These are phyloP conservation scores for Drosophila tripunctata DNA, from an alignment of 2,888 invertebrate genomes.

Conservation along the genomic window DNA sequence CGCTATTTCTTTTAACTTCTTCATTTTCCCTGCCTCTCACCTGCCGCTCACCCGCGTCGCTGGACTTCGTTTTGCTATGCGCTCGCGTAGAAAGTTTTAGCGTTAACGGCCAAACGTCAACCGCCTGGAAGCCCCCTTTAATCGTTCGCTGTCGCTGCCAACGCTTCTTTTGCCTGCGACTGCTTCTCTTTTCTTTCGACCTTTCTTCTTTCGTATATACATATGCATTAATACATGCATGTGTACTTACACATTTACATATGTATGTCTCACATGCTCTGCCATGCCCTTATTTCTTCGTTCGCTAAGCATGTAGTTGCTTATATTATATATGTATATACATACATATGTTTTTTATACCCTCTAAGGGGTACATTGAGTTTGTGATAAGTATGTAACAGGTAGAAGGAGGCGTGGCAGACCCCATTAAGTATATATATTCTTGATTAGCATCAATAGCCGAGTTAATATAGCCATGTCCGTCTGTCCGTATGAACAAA, in stretches of 20 bases:
- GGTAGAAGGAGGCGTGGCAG: no score
- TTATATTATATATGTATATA: no score
- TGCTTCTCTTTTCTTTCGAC: slow-evolving; percentile 70
- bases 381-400: no score
- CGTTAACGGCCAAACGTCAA: slow-evolving; percentile 67
- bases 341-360: no score
- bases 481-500: no score
- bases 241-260: no score
- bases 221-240: no score
- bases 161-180: slow-evolving; percentile 10
- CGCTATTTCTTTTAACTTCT: slow-evolving; percentile 30
- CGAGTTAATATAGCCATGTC: no score
- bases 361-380: no score
- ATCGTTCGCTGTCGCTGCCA: neutral
- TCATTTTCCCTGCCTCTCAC: slow-evolving; percentile 17
- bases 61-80: slow-evolving; percentile 73
- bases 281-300: slow-evolving; percentile 72
- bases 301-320: slow-evolving; percentile 51
- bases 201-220: slow-evolving; percentile 66
- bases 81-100: slow-evolving; percentile 76
- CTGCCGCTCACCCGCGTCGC: slow-evolving; percentile 18
- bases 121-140: slow-evolving; percentile 31
- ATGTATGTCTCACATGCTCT: slow-evolving; percentile 57
- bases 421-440: no score
- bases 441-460: no score